Evolutionary conservation across 2,797 vertebrate species (phyloP), one percentile per base, ranked within the genome.

Genomic region (Micromesistius poutassou): DNA sequence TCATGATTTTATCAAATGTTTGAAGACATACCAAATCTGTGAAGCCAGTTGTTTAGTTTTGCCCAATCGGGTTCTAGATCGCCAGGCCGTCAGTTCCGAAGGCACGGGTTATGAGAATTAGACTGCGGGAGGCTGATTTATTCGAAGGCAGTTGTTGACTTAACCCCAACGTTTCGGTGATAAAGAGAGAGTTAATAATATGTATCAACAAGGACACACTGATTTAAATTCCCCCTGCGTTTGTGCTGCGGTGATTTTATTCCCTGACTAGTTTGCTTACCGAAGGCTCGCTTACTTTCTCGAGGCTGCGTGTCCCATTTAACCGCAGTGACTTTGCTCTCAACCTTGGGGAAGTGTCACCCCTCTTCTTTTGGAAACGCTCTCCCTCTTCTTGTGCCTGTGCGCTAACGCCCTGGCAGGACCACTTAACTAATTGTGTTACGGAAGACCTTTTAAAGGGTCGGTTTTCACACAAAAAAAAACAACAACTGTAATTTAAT

Each of bases 371-470:
- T 82, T 84, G 84, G 88, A 89, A 84, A 87, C 83, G 74, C 77
- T 73, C 78, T 71, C 79, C 74, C 55, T 66, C 55, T 80, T 81
- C 76, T 79, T 84, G 83, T 78, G 66, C 77, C 79, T 78, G 68
- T 74, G 83, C 86, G 80, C 78, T 82, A 81, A 79, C 85, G 79
- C 81, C 84, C 77, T 76, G 80, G 78, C n/a, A n/a, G 81, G 74
- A 85, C 87, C 87, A 90, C 88, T 88, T 91, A 85, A 86, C 85
- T 89, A 87, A 89, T 88, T 90, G 88, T 84, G 80, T 77, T 84
- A 81, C 78, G 84, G 82, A 90, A 14, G 46, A 77, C 38, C 31
- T 72, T 35, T 72, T 30, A 30, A 71, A 35, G 36, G 35, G 35
- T n/a, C 14, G n/a, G 22, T 62, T 62, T 62, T 50, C 46, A 19